Conservation (phyloP, 1,140 invertebrate species). For the Panonychus citri region DNA sequence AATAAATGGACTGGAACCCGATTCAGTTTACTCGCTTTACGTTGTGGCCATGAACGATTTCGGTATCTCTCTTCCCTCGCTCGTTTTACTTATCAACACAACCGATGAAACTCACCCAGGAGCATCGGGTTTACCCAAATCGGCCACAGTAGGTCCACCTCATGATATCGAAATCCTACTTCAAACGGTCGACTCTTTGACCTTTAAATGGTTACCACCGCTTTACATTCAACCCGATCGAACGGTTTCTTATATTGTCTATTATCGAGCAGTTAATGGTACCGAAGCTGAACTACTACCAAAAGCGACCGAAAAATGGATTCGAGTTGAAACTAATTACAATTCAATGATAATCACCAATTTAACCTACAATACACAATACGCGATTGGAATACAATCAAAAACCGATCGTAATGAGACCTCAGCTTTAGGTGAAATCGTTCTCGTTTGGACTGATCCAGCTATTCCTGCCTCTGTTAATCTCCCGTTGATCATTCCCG, state of each 20-base stretch:
- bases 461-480: conserved; percentile 59
- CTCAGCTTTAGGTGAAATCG: conserved; percentile 24
- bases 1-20: conserved; percentile 31
- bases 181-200: conserved; percentile 36
- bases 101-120: not conserved
- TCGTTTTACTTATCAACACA: conserved; percentile 44
- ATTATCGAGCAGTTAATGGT: conserved; percentile 3
- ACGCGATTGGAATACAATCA: conserved; percentile 15
- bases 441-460: conserved; percentile 60
- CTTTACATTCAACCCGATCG: not conserved
- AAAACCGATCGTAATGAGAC: conserved; percentile 7
- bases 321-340: not conserved
- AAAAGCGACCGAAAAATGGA: not conserved
- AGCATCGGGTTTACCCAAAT: not conserved
- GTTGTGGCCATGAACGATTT: conserved; percentile 44
- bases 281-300: not conserved
- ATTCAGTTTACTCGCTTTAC: conserved; percentile 44
- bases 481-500: conserved; percentile 53
- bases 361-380: conserved; percentile 7
- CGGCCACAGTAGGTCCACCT: conserved; percentile 41
- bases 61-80: conserved; percentile 49
- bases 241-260: not conserved
- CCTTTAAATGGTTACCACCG: conserved; percentile 1
- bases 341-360: conserved; percentile 5
- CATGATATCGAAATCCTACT: conserved; percentile 44